Evolutionary conservation across 2,113 vertebrate genomes (phyloP), one percentile per base, ranked within the genome.

Genomic region (Menidia beryllina): DNA sequence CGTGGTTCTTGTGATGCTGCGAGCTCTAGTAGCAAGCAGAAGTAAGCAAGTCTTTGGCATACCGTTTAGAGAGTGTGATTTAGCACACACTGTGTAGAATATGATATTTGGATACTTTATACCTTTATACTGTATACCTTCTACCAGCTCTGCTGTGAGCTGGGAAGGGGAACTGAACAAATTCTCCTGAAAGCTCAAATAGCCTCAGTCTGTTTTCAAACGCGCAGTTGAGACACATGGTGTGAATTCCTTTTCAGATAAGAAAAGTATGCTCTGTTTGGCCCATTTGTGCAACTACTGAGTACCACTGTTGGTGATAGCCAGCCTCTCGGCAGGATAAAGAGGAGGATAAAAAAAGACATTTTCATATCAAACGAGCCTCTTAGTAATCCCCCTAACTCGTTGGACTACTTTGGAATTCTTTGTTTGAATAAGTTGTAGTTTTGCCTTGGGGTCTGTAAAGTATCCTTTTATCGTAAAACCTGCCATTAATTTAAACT

Each of bases 241-340:
- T 30, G 49, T 38, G 24, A 65, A 77, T 63, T 58, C 53, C 67
- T 65, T 10, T n/a, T n/a, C n/a, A 59, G 67, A 65, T 65, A 71
- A 60, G 54, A 26, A 66, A 65, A 66, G 41, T 60, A 65, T 60
- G 48, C 24, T n/a, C 60, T 30, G 23, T 65, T 70, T 50, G 23
- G 34, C 38, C 38, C 21, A 21, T 70, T 58, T n/a, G 27, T 20
- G 13, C 59, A 63, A 23, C 51, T 17, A 19, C 19, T 21, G 15
- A 49, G 50, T 55, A 57, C 25, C 61, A 25, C 53, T 73, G 50
- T 62, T 58, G 4, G 19, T 19, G 47, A 45, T 45, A 20, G 17
- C 38, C 13, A 1, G 19, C 20, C 54, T 58, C 36, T 26, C 1
- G 15, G 7, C 20, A 11, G n/a, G n/a, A n/a, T n/a, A n/a, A n/a